Evolutionary conservation across 2,113 vertebrate species (phyloP).

Genomic region (Tachysurus fulvidraco): DNA sequence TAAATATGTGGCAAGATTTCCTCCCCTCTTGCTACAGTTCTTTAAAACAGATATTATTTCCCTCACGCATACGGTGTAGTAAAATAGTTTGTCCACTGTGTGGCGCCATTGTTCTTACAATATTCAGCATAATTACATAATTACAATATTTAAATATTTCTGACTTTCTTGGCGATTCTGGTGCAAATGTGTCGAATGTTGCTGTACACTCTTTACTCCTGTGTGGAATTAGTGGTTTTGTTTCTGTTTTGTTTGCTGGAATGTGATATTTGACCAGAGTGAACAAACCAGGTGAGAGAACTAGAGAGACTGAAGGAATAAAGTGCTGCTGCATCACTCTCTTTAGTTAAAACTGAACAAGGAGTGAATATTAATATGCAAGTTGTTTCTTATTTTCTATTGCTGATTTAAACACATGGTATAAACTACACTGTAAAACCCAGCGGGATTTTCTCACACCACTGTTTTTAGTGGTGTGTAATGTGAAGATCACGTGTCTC

Average conservation of each 20-base stretch:
- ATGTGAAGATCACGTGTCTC: constrained; percentile 59
- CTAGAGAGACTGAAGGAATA: background rate
- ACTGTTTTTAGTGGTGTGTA: constrained; percentile 33
- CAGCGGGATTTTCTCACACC: constrained; percentile 29
- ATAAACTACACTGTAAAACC: constrained; percentile 24
- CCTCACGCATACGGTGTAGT: background rate
- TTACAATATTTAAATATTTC: background rate
- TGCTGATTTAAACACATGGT: constrained; percentile 8
- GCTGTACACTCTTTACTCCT: background rate
- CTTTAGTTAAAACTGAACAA: background rate
- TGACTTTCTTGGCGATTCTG: background rate
- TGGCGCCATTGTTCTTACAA: constrained; percentile 38
- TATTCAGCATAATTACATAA: background rate
- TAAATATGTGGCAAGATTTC: background rate
- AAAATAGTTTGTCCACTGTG: background rate
- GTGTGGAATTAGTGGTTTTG: background rate
- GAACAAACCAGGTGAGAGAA: background rate
- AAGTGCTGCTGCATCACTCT: background rate
- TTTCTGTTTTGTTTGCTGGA: too few species aligned
- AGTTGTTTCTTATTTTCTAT: background rate
- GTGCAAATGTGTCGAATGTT: background rate
- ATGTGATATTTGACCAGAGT: background rate
- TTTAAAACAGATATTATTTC: background rate
- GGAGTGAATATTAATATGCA: background rate
- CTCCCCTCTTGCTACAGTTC: background rate